phyloP scores from a whole-genome alignment of 2,797 vertebrate species.

The Mustela erminea region DNA sequence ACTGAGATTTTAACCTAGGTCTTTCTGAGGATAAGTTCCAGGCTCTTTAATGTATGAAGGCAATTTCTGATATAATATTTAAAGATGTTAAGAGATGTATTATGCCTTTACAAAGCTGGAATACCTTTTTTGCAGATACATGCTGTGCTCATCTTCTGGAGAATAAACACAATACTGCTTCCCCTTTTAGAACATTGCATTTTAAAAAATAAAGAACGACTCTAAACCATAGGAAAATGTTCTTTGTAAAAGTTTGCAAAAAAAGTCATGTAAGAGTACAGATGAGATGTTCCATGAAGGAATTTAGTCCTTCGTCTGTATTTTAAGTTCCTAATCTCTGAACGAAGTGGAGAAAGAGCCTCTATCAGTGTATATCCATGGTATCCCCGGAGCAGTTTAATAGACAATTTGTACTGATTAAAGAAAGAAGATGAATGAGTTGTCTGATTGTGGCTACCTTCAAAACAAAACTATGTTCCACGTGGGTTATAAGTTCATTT shows the following conservation, averaged over 20 bases:
- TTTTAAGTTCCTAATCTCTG: neutral
- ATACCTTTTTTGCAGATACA: neutral
- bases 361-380: neutral
- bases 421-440: neutral
- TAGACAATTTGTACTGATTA: neutral
- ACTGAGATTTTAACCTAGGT: neutral
- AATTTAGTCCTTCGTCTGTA: neutral
- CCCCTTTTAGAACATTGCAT: neutral
- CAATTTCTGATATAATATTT: neutral
- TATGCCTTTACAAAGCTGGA: neutral
- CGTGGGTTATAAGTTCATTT: neutral
- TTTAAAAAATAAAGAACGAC: neutral
- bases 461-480: neutral
- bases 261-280: neutral
- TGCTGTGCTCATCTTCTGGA: neutral
- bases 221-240: neutral
- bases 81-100: neutral
- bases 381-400: neutral
- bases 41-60: neutral
- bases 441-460: neutral
- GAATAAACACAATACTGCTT: neutral
- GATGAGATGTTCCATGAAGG: neutral
- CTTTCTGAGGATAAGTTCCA: neutral
- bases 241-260: conserved; percentile 15
- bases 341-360: neutral